Evolutionary conservation across 2,888 invertebrate genomes (phyloP).

Genomic region (Platycheirus albimanus): DNA sequence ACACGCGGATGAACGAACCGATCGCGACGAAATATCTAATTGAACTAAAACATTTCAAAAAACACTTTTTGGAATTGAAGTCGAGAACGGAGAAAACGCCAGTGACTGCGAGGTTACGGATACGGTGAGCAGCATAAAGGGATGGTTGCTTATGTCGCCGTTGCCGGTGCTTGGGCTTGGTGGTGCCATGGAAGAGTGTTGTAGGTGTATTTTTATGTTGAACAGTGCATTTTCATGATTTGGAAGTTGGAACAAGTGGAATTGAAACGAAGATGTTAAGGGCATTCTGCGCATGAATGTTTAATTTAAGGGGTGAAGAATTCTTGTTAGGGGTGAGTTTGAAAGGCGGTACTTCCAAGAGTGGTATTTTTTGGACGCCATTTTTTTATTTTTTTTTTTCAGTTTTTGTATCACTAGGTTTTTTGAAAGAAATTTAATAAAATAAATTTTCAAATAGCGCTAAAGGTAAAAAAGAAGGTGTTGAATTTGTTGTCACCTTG

Average conservation of each 20-base stretch:
- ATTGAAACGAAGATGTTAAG: constrained; percentile 36
- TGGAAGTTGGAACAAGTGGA: constrained; percentile 43
- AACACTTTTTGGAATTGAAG: constrained; percentile 7
- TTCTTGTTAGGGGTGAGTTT: constrained; percentile 52
- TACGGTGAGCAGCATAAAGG: constrained; percentile 19
- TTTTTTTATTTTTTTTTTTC: constrained; percentile 45
- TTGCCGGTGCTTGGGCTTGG: too few species aligned
- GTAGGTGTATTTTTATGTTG: constrained; percentile 61
- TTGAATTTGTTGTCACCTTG: constrained; percentile 67
- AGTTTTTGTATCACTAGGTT: background rate
- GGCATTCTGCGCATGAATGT: constrained; percentile 41
- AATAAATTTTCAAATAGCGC: constrained; percentile 14
- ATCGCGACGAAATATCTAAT: constrained; percentile 60
- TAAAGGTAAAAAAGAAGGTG: constrained; percentile 44
- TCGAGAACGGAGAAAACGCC: background rate
- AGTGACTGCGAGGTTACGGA: constrained; percentile 13
- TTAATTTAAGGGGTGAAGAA: constrained; percentile 33
- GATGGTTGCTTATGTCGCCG: constrained; percentile 34
- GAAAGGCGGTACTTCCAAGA: constrained; percentile 57
- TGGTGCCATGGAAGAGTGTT: constrained; percentile 14
- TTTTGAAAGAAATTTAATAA: constrained; percentile 45
- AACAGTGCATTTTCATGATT: constrained; percentile 35
- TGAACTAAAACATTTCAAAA: constrained; percentile 50
- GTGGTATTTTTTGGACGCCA: constrained; percentile 69
- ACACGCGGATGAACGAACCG: constrained; percentile 46